These are phyloP conservation scores for Discoglossus pictus DNA, from an alignment of 2,797 vertebrate genomes.

Conservation along the genomic window DNA sequence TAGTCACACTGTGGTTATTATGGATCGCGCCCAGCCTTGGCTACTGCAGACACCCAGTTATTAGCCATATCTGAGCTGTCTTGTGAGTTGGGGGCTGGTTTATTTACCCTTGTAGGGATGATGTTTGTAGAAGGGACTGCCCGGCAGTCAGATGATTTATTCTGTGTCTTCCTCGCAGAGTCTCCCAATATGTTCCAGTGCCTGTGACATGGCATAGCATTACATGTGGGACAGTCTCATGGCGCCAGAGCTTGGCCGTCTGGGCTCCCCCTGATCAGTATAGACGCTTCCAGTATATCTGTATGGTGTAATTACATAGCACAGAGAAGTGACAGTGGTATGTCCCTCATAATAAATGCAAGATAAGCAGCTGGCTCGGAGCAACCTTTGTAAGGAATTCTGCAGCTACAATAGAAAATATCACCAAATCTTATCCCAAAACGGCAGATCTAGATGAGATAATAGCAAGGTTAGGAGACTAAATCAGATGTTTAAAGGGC, in stretches of 20 bases:
- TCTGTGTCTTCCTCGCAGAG: not conserved
- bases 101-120: constrained; percentile 62
- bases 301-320: no score
- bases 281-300: not conserved
- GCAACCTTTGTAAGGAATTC: no score
- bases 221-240: constrained; percentile 29
- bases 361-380: no score
- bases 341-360: no score
- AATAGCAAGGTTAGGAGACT: no score
- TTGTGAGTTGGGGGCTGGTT: constrained; percentile 51
- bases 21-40: no score
- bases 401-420: no score
- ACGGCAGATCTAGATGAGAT: no score
- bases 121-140: constrained; percentile 55
- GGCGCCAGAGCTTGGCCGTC: constrained; percentile 25
- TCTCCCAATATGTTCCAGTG: not conserved
- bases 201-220: constrained; percentile 43
- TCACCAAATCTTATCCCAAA: no score
- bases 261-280: not conserved
- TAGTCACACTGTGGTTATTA: no score
- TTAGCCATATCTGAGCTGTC: constrained; percentile 54
- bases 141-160: constrained; percentile 59
- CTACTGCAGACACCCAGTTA: constrained; percentile 51
- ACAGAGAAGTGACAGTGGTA: no score
- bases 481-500: no score